Percentiles rank a stretch among this genome's conserved stretches.
These are phyloP conservation scores for Nasalis larvatus DNA, from an alignment of 2,113 vertebrate genomes.

Conservation along the genomic window DNA sequence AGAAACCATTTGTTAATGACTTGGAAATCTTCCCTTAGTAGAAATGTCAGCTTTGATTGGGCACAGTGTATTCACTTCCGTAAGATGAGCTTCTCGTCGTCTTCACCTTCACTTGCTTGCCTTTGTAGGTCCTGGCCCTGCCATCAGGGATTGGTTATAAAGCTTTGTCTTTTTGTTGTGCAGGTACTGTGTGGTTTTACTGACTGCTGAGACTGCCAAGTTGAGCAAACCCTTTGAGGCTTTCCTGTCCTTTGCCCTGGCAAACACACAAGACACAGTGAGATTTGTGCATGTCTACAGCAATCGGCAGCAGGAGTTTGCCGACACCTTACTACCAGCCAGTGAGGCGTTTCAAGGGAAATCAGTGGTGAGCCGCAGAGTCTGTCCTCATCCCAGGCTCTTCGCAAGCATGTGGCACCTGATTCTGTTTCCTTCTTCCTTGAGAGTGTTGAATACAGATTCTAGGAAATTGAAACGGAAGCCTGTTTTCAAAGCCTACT, in stretches of 20 bases:
- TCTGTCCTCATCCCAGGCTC: neutral
- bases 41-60: neutral
- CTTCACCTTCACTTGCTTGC: neutral
- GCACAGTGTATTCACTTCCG: neutral
- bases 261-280: constrained; percentile 91
- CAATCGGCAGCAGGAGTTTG: constrained; percentile 90
- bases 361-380: constrained; percentile 77
- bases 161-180: fast-evolving
- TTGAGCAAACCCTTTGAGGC: constrained; percentile 86
- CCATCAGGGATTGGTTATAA: fast-evolving
- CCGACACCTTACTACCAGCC: constrained; percentile 85
- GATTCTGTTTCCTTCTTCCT: neutral
- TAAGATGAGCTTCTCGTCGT: neutral
- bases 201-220: constrained; percentile 88
- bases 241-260: constrained; percentile 92
- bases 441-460: neutral
- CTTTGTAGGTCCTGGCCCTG: fast-evolving
- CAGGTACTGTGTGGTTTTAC: constrained; percentile 94
- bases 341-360: constrained; percentile 81
- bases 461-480: neutral
- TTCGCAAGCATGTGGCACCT: neutral
- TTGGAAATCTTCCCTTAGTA: neutral
- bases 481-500: neutral
- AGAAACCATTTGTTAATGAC: neutral
- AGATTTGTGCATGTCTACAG: constrained; percentile 92